Evolutionary conservation across 2,797 vertebrate genomes (phyloP).

Genomic region (Ctenopoma multispine): DNA sequence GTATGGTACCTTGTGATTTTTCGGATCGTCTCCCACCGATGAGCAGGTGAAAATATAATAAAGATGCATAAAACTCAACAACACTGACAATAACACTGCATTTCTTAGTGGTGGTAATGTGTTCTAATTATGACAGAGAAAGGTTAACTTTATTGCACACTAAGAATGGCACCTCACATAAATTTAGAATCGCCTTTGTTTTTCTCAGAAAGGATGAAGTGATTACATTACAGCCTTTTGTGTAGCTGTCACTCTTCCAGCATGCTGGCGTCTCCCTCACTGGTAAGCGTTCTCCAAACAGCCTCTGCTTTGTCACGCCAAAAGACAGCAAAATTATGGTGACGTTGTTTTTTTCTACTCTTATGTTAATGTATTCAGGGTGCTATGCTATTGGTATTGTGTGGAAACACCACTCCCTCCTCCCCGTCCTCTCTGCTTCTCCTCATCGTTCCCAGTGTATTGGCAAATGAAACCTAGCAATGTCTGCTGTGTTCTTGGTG

Average conservation of each 20-base stretch:
- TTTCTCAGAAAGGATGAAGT: slow-evolving; percentile 48
- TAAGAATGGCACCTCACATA: slow-evolving; percentile 33
- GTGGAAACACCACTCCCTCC: slow-evolving; percentile 31
- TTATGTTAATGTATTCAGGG: slow-evolving; percentile 58
- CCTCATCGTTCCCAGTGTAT: slow-evolving; percentile 48
- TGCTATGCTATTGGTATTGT: slow-evolving; percentile 31
- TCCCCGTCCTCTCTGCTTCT: slow-evolving; percentile 9
- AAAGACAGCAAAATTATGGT: slow-evolving; percentile 47
- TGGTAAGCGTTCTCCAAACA: slow-evolving; percentile 35
- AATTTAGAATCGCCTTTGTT: slow-evolving; percentile 53
- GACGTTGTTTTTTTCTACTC: slow-evolving; percentile 51
- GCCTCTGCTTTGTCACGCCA: slow-evolving; percentile 60
- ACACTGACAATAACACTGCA: slow-evolving; percentile 1
- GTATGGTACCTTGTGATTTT: neutral
- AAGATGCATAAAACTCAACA: neutral
- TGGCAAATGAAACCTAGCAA: slow-evolving; percentile 48
- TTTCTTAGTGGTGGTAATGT: slow-evolving; percentile 48
- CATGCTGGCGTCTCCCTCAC: slow-evolving; percentile 43
- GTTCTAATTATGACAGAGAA: slow-evolving; percentile 43
- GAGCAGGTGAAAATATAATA: slow-evolving; percentile 7
- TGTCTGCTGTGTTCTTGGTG: slow-evolving; percentile 54
- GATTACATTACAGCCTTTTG: slow-evolving; percentile 72
- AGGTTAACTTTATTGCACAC: slow-evolving; percentile 12
- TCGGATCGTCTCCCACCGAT: neutral
- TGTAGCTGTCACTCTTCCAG: slow-evolving; percentile 62